Base-by-base conservation (phyloP, 1,140 invertebrate genomes). In the Arctopsyche grandis region DNA sequence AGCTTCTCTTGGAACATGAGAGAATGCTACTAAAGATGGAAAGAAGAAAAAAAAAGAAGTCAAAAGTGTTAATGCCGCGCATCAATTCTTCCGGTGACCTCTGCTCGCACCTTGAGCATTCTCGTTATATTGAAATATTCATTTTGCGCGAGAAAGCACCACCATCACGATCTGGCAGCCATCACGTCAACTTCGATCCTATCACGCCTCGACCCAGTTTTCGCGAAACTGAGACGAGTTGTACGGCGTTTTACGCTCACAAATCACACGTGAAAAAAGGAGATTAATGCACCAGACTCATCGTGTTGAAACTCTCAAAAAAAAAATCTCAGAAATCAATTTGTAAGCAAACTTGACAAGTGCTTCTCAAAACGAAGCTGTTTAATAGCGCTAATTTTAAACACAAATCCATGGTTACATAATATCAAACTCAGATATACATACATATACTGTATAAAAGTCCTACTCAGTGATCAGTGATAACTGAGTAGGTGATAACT, bases 61-160 rank as follows among this genome's bases (percentile, higher is more conserved):
- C 29, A 38, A 38, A 38, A 38, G 29, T 38, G 29, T 38, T 38
- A 52, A 14, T 16, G 48, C 12, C 48, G 12, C 10, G 48, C 63
- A 66, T 66, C 63, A 66, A 66, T 66, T 66, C 63, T 66, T 66
- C 63, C 63, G 63, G 63, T 66, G 63, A 66, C 63, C 63, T 66
- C 63, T 66, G 63, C 21, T 24, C 63, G 63, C 10, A 52, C 63
- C 63, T 66, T 66, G 63, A 66, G 24, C 63, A 22, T 66, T 66
- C 63, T 66, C 63, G 63, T 66, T 66, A 66, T 66, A 66, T 66
- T 66, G 63, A 66, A 66, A 66, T 66, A 66, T 66, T 66, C 21
- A 52, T 52, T 52, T 52, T 52, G 48, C 16, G 16, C 63, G 63
- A 66, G 63, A 66, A 66, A 66, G 63, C 63, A 66, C 10, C 63